phyloP scores from a whole-genome alignment of 2,888 invertebrate species.

The Mesoligia furuncula region DNA sequence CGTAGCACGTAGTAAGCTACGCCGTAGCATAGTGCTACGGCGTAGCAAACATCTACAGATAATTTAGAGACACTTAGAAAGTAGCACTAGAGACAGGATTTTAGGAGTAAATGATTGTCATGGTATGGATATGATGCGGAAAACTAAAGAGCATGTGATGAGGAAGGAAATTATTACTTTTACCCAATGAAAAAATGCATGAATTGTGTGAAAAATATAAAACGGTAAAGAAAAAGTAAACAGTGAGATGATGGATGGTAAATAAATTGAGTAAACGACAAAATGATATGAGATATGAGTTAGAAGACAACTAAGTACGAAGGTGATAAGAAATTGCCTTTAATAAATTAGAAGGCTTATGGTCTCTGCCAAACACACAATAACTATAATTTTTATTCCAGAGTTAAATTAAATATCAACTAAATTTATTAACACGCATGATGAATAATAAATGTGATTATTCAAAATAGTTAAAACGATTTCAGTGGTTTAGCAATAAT shows the following conservation, averaged over 20 bases:
- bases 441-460: conserved; percentile 31
- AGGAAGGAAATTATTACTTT: background rate
- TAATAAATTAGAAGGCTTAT: background rate
- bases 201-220: background rate
- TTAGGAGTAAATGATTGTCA: background rate
- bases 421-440: background rate
- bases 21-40: background rate
- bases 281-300: background rate
- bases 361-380: background rate
- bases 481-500: conserved; percentile 33
- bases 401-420: background rate
- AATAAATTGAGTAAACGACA: background rate
- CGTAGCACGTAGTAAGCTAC: background rate
- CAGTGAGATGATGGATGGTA: too few relatives aligned
- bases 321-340: background rate
- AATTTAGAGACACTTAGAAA: background rate
- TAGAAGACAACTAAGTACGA: too few relatives aligned
- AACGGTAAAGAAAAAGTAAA: background rate
- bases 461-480: conserved; percentile 25
- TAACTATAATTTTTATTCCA: background rate
- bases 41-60: background rate
- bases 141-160: background rate
- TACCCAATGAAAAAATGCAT: background rate
- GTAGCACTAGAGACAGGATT: too few relatives aligned
- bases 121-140: background rate